Evolutionary conservation across 2,797 vertebrate genomes (phyloP), one percentile per base, ranked within the genome.

Genomic region (Tokudaia tokunoshimensis): DNA sequence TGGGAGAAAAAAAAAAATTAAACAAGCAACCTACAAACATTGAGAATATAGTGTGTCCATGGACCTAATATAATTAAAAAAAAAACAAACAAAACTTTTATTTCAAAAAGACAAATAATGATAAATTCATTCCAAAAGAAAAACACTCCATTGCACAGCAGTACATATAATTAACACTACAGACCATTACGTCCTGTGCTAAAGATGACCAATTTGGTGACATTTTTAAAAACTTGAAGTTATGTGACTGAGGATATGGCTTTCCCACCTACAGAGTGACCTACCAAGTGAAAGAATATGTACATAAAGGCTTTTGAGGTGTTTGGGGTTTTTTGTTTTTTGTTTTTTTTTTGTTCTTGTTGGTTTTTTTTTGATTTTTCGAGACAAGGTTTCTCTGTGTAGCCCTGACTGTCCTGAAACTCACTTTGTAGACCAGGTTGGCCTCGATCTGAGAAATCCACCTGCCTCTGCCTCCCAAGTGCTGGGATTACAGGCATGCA

Each of bases 81-180:
- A 70, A 1, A 24, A 26, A 99, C 99, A n/a, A n/a, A n/a, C n/a
- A n/a, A n/a, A n/a, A n/a, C 19, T 75, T 90, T 89, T 82, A 72
- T 22, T 37, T 59, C 19, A 80, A 55, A 75, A 82, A 80, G 26
- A 67, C 52, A 80, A 72, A 31, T 22, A 14, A 4, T 87, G 31
- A 15, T 72, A 20, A 72, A 37, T 17, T 72, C 17, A 70, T 37
- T 57, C 22, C 79, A 41, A 67, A 78, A 75, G 26, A 65, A 47
- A 80, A 78, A n/a, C 75, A n/a, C 34, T 59, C 12, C 75, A 3
- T 59, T 76, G 29, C 10, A 31, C 24, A 41, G 24, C 10, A 57
- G 1, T 94, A 10, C 8, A 4, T 65, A 22, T 8, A 31, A 11
- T 78, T 85, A 89, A 70, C 20, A 29, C 31, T 61, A 2, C 31